A percentile compares a stretch with the other conserved stretches of the same genome.
Conservation (phyloP, 2,113 vertebrate genomes). For the Dromiciops gliroides region DNA sequence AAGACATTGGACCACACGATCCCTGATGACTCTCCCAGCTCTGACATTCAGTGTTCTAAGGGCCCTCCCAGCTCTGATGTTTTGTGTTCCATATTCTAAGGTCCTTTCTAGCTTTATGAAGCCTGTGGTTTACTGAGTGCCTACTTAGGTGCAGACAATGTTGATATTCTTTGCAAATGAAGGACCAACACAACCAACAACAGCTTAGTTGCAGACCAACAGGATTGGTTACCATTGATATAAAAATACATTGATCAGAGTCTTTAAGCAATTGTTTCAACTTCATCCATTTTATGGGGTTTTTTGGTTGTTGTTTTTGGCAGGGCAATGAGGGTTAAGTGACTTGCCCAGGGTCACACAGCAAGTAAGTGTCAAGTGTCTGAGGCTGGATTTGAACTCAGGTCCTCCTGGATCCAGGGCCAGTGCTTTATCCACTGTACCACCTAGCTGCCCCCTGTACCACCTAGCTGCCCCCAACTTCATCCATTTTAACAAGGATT, state of each 20-base stretch:
- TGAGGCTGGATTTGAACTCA: no score
- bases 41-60: neutral
- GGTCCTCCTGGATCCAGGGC: no score
- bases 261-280: neutral
- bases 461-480: no score
- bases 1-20: neutral
- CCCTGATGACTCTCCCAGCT: neutral
- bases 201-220: neutral
- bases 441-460: no score
- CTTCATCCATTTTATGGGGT: neutral
- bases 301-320: no score
- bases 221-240: neutral
- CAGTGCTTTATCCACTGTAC: no score
- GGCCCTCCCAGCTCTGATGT: neutral
- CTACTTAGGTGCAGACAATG: neutral
- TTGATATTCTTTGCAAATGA: neutral
- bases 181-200: neutral
- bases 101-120: neutral
- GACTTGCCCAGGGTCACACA: no score
- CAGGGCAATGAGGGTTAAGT: no score
- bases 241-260: neutral
- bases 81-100: no score
- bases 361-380: no score
- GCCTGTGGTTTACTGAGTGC: neutral
- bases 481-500: neutral